These are phyloP conservation scores for Phengaris arion DNA, from an alignment of 2,888 invertebrate species.

Conservation along the genomic window DNA sequence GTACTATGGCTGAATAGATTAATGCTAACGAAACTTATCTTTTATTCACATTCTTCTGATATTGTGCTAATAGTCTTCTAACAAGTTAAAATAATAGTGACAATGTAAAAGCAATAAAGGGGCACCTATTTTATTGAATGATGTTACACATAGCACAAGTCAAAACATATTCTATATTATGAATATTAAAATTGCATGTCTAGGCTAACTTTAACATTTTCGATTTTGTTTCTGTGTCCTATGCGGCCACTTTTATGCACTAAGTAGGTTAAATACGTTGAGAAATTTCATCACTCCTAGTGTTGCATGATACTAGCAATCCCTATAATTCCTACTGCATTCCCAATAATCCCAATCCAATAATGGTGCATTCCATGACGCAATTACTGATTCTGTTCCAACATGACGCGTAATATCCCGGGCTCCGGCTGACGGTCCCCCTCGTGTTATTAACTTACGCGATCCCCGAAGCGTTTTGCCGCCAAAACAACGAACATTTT, in stretches of 20 bases:
- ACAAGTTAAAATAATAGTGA: no score
- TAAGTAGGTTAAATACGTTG: neutral
- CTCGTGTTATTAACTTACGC: slow-evolving; percentile 72
- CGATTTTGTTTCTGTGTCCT: neutral
- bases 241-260: neutral
- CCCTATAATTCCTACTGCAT: slow-evolving; percentile 57
- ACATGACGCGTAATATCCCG: slow-evolving; percentile 8
- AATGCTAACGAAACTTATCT: no score
- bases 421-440: neutral
- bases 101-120: no score
- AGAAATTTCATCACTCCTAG: neutral
- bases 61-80: no score
- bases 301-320: neutral
- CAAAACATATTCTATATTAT: no score
- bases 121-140: no score
- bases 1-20: no score
- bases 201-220: neutral
- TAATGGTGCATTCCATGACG: neutral
- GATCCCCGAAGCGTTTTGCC: slow-evolving; percentile 78
- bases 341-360: slow-evolving; percentile 45
- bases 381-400: slow-evolving; percentile 13
- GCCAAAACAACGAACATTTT: slow-evolving; percentile 79
- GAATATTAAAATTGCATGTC: neutral
- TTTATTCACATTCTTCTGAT: no score
- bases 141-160: no score